These are phyloP conservation scores for Eilema sororculum DNA, from an alignment of 2,888 invertebrate species.

Conservation along the genomic window DNA sequence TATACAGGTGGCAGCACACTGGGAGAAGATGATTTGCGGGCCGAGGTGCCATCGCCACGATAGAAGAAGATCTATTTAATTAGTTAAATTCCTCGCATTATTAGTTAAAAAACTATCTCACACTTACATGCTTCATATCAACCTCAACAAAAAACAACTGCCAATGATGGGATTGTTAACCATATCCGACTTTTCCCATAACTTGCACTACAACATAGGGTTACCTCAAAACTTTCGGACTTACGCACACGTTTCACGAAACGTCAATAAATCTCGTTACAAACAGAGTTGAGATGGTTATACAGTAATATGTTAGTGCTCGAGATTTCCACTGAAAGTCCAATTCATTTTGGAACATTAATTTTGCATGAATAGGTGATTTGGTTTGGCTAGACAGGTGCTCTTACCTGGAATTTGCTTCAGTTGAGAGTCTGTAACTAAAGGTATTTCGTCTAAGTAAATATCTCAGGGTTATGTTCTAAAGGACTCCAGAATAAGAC, in stretches of 20 bases:
- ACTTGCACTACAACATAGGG: conserved; percentile 38
- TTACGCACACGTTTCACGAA: conserved; percentile 59
- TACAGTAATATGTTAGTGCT: conserved; percentile 63
- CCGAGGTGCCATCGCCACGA: no score
- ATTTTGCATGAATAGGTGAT: conserved; percentile 48
- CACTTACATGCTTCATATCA: no score
- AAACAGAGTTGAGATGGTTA: conserved; percentile 62
- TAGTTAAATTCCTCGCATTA: no score
- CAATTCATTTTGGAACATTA: conserved; percentile 50
- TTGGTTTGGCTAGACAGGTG: conserved; percentile 22
- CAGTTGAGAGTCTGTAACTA: not conserved
- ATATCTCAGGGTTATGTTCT: not conserved
- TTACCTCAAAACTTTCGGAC: conserved; percentile 64
- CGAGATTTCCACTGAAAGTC: conserved; percentile 50
- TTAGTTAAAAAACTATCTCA: no score
- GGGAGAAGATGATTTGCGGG: no score
- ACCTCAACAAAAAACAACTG: no score
- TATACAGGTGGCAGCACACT: no score
- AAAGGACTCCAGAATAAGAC: not conserved
- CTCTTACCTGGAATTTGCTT: conserved; percentile 2
- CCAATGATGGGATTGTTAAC: not conserved
- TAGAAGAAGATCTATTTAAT: no score
- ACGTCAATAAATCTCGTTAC: conserved; percentile 68
- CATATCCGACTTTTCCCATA: conserved; percentile 16
- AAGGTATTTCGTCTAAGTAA: not conserved